Evolutionary conservation across 2,888 invertebrate genomes (phyloP).

Genomic region (Chymomyza amoena): DNA sequence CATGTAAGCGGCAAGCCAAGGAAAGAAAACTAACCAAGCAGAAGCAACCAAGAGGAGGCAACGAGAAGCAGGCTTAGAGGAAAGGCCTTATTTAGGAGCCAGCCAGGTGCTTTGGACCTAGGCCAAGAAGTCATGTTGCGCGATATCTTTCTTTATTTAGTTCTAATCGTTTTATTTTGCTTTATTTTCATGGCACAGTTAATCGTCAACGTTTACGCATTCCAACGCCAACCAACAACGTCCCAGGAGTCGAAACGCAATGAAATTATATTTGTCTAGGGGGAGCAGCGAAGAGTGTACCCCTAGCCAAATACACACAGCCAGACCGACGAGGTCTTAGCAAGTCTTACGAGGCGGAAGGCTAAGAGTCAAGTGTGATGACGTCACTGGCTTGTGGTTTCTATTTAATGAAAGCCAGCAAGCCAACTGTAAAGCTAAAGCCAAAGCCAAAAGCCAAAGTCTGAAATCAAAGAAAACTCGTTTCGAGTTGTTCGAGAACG

Average conservation of each 20-base stretch:
- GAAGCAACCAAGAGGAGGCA: background rate
- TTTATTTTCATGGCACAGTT: slow-evolving; percentile 78
- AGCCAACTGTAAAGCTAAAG: slow-evolving; percentile 13
- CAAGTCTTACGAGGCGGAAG: background rate
- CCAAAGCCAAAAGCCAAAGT: background rate
- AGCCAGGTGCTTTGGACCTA: slow-evolving; percentile 36
- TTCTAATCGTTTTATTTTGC: slow-evolving; percentile 78
- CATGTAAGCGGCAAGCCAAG: slow-evolving; percentile 6
- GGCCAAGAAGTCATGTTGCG: slow-evolving; percentile 69
- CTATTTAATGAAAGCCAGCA: slow-evolving; percentile 35
- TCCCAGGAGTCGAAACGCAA: slow-evolving; percentile 74
- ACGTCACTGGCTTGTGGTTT: slow-evolving; percentile 24
- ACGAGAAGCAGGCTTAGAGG: no score
- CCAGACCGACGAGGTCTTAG: background rate
- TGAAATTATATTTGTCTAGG: slow-evolving; percentile 75
- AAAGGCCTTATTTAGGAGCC: no score
- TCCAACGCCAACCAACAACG: slow-evolving; percentile 75
- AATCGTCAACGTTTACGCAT: slow-evolving; percentile 77
- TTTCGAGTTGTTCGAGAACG: background rate
- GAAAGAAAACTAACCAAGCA: background rate
- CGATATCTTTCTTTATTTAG: slow-evolving; percentile 77
- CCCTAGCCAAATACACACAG: background rate
- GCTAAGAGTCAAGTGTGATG: background rate
- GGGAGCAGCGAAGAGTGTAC: background rate
- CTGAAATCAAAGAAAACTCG: slow-evolving; percentile 18